Evolutionary conservation across 2,797 vertebrate species (phyloP).

Genomic region (Clarias fuscus): DNA sequence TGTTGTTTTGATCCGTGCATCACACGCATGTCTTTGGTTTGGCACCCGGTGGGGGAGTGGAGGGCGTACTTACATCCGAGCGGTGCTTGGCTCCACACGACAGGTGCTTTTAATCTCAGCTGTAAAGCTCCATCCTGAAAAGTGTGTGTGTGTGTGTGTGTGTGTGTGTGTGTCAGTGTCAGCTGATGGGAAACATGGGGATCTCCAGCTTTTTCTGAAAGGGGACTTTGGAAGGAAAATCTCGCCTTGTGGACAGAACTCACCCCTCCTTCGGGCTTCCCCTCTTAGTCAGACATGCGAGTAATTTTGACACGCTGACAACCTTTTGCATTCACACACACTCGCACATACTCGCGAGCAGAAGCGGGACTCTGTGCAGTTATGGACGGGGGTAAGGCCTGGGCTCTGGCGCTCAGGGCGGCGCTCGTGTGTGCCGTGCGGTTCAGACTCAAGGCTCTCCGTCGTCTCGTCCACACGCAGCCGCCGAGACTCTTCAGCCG

Average conservation of each 20-base stretch:
- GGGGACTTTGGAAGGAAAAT: slow-evolving; percentile 45
- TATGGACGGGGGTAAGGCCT: slow-evolving; percentile 48
- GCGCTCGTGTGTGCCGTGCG: slow-evolving; percentile 58
- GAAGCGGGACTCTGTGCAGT: slow-evolving; percentile 13
- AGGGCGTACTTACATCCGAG: slow-evolving; percentile 17
- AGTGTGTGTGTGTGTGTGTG: neutral
- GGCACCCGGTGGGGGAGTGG: neutral
- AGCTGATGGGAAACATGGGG: slow-evolving; percentile 43
- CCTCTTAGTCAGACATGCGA: slow-evolving; percentile 26
- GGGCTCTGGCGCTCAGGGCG: slow-evolving; percentile 36
- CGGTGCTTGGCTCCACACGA: slow-evolving; percentile 29
- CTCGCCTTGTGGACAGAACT: slow-evolving; percentile 39
- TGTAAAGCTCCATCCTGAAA: slow-evolving; percentile 30
- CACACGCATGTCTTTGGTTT: slow-evolving; percentile 5
- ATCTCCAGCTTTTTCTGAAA: slow-evolving; percentile 41
- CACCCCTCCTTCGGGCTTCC: slow-evolving; percentile 43
- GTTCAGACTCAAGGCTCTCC: slow-evolving; percentile 67
- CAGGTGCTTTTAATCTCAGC: slow-evolving; percentile 54
- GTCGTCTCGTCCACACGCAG: slow-evolving; percentile 28
- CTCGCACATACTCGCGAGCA: slow-evolving; percentile 16
- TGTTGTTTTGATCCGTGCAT: slow-evolving; percentile 23
- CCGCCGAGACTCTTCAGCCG: slow-evolving; percentile 19
- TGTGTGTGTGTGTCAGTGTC: slow-evolving; percentile 35
- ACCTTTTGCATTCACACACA: neutral
- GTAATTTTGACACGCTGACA: neutral